A percentile compares a stretch with the other conserved stretches of the same genome.
phyloP scores from a whole-genome alignment of 2,888 invertebrate genomes.

The Dryadula phaetusa region DNA sequence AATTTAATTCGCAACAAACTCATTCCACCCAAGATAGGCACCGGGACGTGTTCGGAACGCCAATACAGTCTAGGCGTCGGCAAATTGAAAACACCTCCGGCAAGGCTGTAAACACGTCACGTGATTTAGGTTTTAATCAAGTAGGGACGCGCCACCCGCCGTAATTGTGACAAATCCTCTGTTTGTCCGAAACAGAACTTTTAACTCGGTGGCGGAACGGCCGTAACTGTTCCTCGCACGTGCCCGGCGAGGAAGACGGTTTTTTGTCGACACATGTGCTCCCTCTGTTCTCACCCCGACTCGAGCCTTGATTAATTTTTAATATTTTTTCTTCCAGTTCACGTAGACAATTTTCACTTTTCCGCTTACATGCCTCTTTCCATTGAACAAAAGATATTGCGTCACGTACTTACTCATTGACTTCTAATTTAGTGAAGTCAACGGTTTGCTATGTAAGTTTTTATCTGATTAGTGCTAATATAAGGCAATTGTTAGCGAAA shows the following conservation, averaged over 20 bases:
- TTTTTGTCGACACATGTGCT: constrained; percentile 84
- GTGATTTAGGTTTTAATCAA: constrained; percentile 85
- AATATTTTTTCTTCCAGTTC: constrained; percentile 84
- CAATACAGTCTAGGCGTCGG: constrained; percentile 78
- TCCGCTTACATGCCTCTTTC: constrained; percentile 65
- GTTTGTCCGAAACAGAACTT: constrained; percentile 84
- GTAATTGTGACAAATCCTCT: constrained; percentile 85
- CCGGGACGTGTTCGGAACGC: constrained; percentile 80
- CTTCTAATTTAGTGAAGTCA: constrained; percentile 52
- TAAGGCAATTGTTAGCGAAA: constrained; percentile 66
- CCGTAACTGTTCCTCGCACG: constrained; percentile 80
- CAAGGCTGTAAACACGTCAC: constrained; percentile 84
- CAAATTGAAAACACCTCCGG: constrained; percentile 84
- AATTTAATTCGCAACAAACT: constrained; percentile 84
- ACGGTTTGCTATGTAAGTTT: constrained; percentile 55
- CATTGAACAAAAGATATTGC: constrained; percentile 35
- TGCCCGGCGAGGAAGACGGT: constrained; percentile 74
- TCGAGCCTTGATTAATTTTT: constrained; percentile 81
- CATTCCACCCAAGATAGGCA: constrained; percentile 79
- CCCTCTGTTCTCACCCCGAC: constrained; percentile 58
- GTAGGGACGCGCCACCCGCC: constrained; percentile 79
- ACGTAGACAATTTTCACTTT: constrained; percentile 84
- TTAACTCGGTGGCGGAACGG: constrained; percentile 78
- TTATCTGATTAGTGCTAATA: constrained; percentile 69
- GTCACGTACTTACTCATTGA: constrained; percentile 58